phyloP scores from a whole-genome alignment of 2,113 vertebrate genomes.

The Lagopus leucura region DNA sequence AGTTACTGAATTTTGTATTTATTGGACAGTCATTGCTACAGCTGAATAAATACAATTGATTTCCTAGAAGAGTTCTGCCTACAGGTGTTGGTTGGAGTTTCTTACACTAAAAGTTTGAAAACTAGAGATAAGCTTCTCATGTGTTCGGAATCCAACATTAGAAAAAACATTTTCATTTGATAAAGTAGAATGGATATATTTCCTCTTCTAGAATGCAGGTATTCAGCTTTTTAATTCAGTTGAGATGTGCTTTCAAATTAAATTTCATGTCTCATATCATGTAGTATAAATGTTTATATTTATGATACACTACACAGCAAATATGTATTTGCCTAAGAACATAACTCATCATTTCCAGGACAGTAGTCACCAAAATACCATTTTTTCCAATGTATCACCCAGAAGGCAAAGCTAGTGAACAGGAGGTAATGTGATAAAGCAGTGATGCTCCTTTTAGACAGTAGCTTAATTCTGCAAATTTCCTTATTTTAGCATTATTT shows the following conservation, averaged over 20 bases:
- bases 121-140: not conserved
- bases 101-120: not conserved
- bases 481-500: not conserved
- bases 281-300: not conserved
- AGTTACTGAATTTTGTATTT: not conserved
- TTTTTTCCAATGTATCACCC: not conserved
- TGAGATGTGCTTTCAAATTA: not conserved
- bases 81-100: not conserved
- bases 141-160: not conserved
- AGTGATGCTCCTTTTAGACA: not conserved
- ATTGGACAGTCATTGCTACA: not conserved
- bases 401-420: not conserved
- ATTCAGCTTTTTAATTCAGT: not conserved
- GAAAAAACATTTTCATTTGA: not conserved
- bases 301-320: not conserved
- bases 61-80: not conserved
- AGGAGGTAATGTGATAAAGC: not conserved
- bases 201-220: not conserved
- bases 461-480: not conserved
- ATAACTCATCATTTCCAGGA: not conserved
- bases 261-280: not conserved
- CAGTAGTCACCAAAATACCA: not conserved
- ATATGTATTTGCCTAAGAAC: not conserved
- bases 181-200: not conserved
- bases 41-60: not conserved